These are phyloP conservation scores for Glomeris maerens DNA, from an alignment of 1,140 invertebrate species.

Conservation along the genomic window DNA sequence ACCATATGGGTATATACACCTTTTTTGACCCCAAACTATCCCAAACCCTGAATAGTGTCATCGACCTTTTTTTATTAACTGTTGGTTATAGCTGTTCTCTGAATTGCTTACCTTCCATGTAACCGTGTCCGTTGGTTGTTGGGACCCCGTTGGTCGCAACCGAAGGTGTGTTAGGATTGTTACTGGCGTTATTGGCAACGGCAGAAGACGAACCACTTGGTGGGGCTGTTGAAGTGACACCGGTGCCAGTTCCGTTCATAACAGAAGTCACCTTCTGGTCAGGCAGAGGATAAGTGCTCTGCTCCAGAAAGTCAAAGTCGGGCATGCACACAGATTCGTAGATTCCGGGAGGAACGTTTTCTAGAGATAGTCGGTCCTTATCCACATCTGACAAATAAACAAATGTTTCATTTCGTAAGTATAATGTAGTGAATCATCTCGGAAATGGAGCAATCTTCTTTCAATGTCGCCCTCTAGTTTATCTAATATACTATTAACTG, in stretches of 20 bases:
- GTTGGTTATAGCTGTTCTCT: too few species aligned
- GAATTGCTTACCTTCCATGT: slow-evolving; percentile 3
- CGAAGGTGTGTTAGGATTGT: slow-evolving; percentile 5
- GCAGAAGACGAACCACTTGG: neutral
- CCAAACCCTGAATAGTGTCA: too few species aligned
- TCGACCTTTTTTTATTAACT: too few species aligned
- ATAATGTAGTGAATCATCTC: too few species aligned
- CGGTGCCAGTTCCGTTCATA: slow-evolving; percentile 13
- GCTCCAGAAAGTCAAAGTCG: slow-evolving; percentile 51
- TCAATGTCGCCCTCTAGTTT: too few species aligned
- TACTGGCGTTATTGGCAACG: slow-evolving; percentile 8
- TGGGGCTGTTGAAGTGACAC: slow-evolving; percentile 24
- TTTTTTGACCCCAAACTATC: too few species aligned
- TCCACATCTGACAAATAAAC: slow-evolving; percentile 46
- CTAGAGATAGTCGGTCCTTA: slow-evolving; percentile 44
- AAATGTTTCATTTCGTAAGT: slow-evolving; percentile 9
- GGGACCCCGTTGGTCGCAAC: neutral
- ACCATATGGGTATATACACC: too few species aligned
- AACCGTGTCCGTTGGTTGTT: neutral
- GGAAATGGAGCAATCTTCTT: too few species aligned
- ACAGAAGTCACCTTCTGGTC: slow-evolving; percentile 17
- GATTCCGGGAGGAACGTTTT: slow-evolving; percentile 47
- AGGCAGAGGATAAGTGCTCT: slow-evolving; percentile 24
- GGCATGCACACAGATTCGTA: slow-evolving; percentile 65
- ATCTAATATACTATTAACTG: too few species aligned